Conservation (phyloP, 2,888 invertebrate species). For the Lepidocyrtinus sp. region DNA sequence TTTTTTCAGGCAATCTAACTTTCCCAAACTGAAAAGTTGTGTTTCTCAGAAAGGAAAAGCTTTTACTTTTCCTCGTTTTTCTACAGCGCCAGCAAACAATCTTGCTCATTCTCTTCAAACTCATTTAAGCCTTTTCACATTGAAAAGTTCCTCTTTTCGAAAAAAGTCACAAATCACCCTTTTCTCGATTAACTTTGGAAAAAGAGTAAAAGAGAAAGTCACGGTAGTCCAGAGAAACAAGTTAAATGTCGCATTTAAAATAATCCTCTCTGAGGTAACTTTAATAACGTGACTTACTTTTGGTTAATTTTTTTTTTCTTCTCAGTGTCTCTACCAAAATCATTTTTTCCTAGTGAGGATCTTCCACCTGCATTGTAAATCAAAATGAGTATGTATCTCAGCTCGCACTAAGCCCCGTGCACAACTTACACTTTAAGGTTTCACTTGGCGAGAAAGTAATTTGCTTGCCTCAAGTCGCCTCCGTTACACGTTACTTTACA, state of each 20-base stretch:
- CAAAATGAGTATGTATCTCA: not conserved
- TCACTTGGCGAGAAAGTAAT: not conserved
- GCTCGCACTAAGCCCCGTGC: too few species aligned
- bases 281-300: slow-evolving; percentile 25
- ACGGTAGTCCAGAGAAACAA: not conserved
- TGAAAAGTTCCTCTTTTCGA: slow-evolving; percentile 2
- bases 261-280: slow-evolving; percentile 30
- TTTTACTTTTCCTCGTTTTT: too few species aligned
- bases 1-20: slow-evolving; percentile 38
- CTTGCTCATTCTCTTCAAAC: slow-evolving; percentile 3
- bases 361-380: slow-evolving; percentile 3
- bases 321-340: too few species aligned
- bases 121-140: slow-evolving; percentile 11
- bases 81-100: not conserved
- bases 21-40: slow-evolving; percentile 13
- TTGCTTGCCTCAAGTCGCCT: not conserved
- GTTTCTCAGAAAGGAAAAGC: not conserved
- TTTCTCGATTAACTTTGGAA: slow-evolving; percentile 17
- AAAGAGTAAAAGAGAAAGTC: not conserved
- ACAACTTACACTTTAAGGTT: too few species aligned
- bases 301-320: not conserved
- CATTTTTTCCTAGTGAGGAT: too few species aligned
- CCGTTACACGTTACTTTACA: not conserved
- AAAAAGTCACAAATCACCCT: slow-evolving; percentile 26
- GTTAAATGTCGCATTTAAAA: slow-evolving; percentile 16